Evolutionary conservation across 2,888 invertebrate genomes (phyloP), one percentile per base, ranked within the genome.

Genomic region (Phortica okadai): DNA sequence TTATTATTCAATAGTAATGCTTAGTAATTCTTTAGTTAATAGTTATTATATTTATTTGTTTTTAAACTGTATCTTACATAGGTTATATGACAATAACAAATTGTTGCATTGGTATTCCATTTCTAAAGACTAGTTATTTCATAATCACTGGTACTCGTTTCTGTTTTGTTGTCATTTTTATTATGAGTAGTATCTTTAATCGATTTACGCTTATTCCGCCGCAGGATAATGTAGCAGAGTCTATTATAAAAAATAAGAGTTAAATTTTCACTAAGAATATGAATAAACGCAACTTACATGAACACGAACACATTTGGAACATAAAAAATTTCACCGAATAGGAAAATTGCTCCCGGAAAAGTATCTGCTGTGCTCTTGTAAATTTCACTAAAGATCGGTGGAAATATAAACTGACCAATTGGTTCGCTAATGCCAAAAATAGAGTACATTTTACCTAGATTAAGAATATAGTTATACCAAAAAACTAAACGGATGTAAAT

Each of bases 351-450:
- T 1, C 92, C 91, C 1, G 91, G 90, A 78, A 91, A 91, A 6
- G 81, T 77, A n/a, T 90, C 89, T 2, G 91, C 84, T 0, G 90
- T 89, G 14, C 79, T 81, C 11, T 85, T 80, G 76, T 92, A 92
- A 10, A 92, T 86, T 10, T 82, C 81, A 78, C 90, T 90, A 74
- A 88, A 92, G n/a, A 92, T 81, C 41, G 90, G 88, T 21, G 91
- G 89, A 70, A 91, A 91, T 6, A 92, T 87, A 70, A 92, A 90
- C 74, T 89, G 88, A 5, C 86, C 90, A 72, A 91, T 84, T 0
- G 91, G 91, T 72, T 92, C 91, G 25, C 90, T 89, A 8, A 92
- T 89, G n/a, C 91, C 91, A 70, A 92, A 89, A 7, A 92, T 88
- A 4, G 89, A 86, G 74, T 89, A 90, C 90, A 90, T 90, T 87